Evolutionary conservation across 2,797 vertebrate species (phyloP).

Genomic region (Acanthurus lineatus): DNA sequence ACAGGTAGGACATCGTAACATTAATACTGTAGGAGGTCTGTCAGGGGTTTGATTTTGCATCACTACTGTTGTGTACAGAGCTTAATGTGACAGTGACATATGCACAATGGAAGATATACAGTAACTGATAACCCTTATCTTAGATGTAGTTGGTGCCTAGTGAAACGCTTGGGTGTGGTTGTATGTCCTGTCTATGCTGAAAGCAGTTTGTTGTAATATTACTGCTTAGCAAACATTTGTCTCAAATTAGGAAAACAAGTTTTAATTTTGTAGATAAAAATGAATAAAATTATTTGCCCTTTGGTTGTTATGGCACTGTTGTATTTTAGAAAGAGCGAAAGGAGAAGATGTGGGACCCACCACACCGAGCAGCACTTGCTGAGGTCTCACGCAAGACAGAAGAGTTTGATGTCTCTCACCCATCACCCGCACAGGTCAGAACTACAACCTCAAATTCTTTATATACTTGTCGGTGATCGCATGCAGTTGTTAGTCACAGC

Average conservation of each 20-base stretch:
- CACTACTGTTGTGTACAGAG: background rate
- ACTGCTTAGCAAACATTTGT: background rate
- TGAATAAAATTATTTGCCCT: background rate
- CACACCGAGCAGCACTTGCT: slow-evolving; percentile 92
- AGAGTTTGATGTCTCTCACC: slow-evolving; percentile 92
- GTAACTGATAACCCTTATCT: background rate
- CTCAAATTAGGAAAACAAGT: background rate
- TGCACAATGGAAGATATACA: background rate
- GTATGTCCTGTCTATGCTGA: background rate
- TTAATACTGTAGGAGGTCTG: slow-evolving; percentile 26
- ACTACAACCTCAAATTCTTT: background rate
- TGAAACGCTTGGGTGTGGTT: background rate
- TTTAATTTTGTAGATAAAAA: background rate
- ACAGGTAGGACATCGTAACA: slow-evolving; percentile 84
- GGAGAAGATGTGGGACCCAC: slow-evolving; percentile 97
- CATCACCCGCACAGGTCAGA: slow-evolving; percentile 90
- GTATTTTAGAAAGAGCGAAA: slow-evolving; percentile 94
- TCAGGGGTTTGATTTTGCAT: slow-evolving; percentile 13
- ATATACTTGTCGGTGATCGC: background rate
- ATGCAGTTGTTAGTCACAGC: background rate
- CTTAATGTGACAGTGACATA: background rate
- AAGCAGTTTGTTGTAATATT: background rate
- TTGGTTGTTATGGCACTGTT: slow-evolving; percentile 14
- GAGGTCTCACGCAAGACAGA: slow-evolving; percentile 94
- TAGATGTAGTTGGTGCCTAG: background rate